Base-by-base conservation (phyloP, 2,797 vertebrate species). In the Eurystomus glaucurus region DNA sequence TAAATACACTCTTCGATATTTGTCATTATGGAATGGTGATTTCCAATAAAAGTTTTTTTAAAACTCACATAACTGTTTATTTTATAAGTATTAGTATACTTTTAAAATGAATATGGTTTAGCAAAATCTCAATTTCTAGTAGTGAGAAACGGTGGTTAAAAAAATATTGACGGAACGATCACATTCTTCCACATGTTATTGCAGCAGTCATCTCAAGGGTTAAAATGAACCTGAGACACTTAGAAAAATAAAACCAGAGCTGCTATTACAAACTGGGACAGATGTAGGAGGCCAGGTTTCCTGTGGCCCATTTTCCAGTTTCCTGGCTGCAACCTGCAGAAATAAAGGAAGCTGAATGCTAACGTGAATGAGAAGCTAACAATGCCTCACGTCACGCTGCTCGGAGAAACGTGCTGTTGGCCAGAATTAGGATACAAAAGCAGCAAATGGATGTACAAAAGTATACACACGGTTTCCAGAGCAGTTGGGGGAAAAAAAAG, bases 231-330 rank as follows among this genome's bases (percentile, higher is more conserved):
- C 97, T 91, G 94, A 97, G 97, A 96, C 96, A 97, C 92, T 96
- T 97, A 97, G 95, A 95, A 98, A 96, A 98, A 97, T 97, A 98
- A 98, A 98, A 98, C 98, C 97, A 97, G 97, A 98, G 96, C 97
- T 97, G 97, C 97, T 97, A n/a, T 98, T 98, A 96, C 97, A 97
- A 97, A 98, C 97, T 98, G 97, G 98, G 98, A 97, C 98, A 98
- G 98, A 98, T 98, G 98, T 98, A 98, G 98, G 98, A 98, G 98
- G 98, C 98, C 98, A 98, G 98, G 98, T 98, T 98, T 98, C 98
- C 98, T 98, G 98, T 98, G 98, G 98, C 97, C 98, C 97, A 96
- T 98, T 98, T 98, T 98, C 98, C 98, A 98, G 98, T 98, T 98
- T 98, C 98, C 98, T 98, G 98, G 97, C 97, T 97, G 95, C 95